Base-by-base conservation (phyloP, 2,888 invertebrate species). In the Blera fallax region DNA sequence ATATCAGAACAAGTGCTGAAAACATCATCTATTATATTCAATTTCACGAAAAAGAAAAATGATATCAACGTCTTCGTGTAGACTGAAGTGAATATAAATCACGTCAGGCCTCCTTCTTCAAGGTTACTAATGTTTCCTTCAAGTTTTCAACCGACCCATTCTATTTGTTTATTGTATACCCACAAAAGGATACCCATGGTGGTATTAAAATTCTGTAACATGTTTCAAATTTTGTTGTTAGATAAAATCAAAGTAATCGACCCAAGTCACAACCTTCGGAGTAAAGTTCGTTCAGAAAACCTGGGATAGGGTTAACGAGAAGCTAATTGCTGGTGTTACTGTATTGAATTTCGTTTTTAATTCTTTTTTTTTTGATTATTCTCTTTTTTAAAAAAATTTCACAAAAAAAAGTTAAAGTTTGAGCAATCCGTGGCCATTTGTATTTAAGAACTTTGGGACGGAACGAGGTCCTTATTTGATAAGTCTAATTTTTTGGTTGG, bases 21-120 rank as follows among this genome's bases (percentile, higher is more conserved):
- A 45, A 45, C 50, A 50, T 34, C 48, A 34, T 50, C 16, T 34
- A 34, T 34, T 50, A 16, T 34, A 48, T 65, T 50, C 16, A 50
- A 54, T 69, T 43, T 62, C 10, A 43, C 29, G n/a, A 50, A 2
- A 2, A 48, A 64, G 29, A 45, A 16, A 48, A 48, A 64, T 1
- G 45, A 45, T 62, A 62, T 14, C 27, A 62, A 18, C 8, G n/a
- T 40, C 5, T 27, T 24, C 14, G n/a, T 6, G 16, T 6, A 6
- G 16, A 40, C 40, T 60, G 62, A 24, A 16, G 21, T 29, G 43
- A 64, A 74, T 16, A 62, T 54, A 73, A 64, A 73, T 73, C 52
- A 40, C 7, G 4, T 21, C 11, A 11, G 18, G 52, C 27, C 14
- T 40, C 3, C 16, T 27, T n/a, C n/a, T 10, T 10, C 72, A 58